Base-by-base conservation (phyloP, 2,113 vertebrate genomes). In the Panthera uncia region DNA sequence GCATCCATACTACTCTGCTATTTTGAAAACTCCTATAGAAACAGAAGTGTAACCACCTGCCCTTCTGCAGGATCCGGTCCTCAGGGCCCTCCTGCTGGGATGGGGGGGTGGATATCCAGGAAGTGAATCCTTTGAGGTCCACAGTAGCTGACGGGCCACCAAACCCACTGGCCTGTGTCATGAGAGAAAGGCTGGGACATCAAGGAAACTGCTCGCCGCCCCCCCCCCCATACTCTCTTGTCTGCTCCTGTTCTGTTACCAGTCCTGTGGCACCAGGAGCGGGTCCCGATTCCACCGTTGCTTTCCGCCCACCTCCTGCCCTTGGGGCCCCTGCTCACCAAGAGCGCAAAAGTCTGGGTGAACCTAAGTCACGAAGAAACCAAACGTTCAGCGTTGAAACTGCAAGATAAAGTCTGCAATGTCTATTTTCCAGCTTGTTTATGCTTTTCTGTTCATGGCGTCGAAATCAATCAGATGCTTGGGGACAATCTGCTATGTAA, bases 281-380 rank as follows among this genome's bases (percentile, higher is more conserved):
- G 81, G 65, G 9, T 52, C 1, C 12, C 2, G 45, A 33, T 4
- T 18, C 55, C 33, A 38, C 8, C 19, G 9, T 1, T 19, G 31
- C 13, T 19, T 68, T 23, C 36, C 1, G 4, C 18, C 25, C 5
- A 1, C 7, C 11, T 14, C 2, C 33, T 3, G n/a, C 33, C 8
- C 0, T 16, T 38, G 9, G 5, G 52, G 36, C 81, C 50, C 52
- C 1, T 5, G 25, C 27, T 88, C 48, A 48, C 41, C 68, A 41
- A 41, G 21, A n/a, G 7, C 36, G 36, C 66, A 66, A 38, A 92
- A 69, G 5, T 38, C 52, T 92, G 18, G n/a, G 41, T 41, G n/a
- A 71, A 41, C 29, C 16, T 48, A 63, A 4, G 31, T 68, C 33
- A 31, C 19, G 15, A 86, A 87, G 63, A 82, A 91, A 69, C 19